Percentiles rank a stretch among this genome's conserved stretches.
phyloP scores from a whole-genome alignment of 1,140 invertebrate genomes.

The Bombus cullumanus region DNA sequence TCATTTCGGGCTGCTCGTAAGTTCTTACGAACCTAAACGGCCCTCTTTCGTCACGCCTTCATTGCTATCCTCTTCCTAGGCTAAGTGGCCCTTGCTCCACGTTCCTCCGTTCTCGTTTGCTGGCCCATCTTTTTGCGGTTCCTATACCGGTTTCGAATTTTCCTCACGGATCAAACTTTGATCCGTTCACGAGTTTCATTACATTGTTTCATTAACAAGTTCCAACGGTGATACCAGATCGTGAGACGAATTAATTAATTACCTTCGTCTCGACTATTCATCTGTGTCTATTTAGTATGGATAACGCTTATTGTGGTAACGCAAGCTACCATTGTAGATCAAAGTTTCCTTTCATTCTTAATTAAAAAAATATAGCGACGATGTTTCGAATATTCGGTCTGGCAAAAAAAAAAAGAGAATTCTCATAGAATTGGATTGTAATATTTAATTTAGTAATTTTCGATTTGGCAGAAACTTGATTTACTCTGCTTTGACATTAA shows the following conservation, averaged over 20 bases:
- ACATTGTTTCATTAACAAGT: slow-evolving; percentile 45
- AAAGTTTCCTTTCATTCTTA: background rate
- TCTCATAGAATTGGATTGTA: background rate
- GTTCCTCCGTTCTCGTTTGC: background rate
- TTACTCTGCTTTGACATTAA: no score
- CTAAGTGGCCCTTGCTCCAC: slow-evolving; percentile 13
- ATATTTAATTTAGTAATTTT: background rate
- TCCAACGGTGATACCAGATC: background rate
- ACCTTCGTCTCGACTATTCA: background rate
- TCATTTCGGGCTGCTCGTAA: slow-evolving; percentile 27
- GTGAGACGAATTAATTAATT: slow-evolving; percentile 50
- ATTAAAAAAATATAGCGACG: background rate
- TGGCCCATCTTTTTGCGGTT: background rate
- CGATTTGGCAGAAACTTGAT: no score
- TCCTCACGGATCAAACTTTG: slow-evolving; percentile 35
- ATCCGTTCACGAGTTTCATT: slow-evolving; percentile 29
- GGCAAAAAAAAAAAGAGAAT: no score
- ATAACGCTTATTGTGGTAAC: background rate
- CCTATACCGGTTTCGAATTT: background rate
- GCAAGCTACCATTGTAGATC: background rate
- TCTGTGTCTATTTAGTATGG: background rate
- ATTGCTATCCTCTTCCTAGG: background rate
- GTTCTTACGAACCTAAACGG: slow-evolving; percentile 19
- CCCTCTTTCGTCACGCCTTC: slow-evolving; percentile 22
- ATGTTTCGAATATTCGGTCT: background rate